A percentile compares a stretch with the other conserved stretches of the same genome.
phyloP scores from a whole-genome alignment of 2,797 vertebrate genomes.

The Paramormyrops hopkinsi region DNA sequence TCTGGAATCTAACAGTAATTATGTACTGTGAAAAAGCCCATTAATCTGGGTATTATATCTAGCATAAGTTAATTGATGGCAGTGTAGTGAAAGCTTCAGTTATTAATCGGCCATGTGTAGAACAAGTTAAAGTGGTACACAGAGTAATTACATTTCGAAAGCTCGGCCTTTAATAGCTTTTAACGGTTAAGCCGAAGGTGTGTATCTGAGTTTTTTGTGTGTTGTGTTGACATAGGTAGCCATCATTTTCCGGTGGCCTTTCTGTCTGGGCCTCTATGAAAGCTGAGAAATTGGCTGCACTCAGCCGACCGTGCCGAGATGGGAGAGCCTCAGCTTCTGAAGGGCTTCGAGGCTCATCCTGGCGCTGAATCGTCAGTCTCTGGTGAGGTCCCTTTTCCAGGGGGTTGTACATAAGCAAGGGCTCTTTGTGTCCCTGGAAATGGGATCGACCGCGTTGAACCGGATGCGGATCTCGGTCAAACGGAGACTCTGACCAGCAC shows the following conservation, averaged over 20 bases:
- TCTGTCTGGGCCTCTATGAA: conserved; percentile 36
- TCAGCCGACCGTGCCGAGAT: conserved; percentile 54
- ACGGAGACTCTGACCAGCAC: conserved; percentile 36
- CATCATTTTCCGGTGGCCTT: neutral
- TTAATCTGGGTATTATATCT: conserved; percentile 70
- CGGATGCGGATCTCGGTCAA: conserved; percentile 49
- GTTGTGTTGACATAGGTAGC: neutral
- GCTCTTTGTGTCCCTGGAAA: conserved; percentile 49
- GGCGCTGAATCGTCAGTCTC: conserved; percentile 62
- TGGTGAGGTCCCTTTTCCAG: conserved; percentile 48
- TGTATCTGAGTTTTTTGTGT: neutral
- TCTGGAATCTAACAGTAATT: conserved; percentile 62
- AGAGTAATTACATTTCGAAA: conserved; percentile 66
- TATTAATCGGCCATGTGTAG: conserved; percentile 66
- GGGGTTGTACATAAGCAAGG: conserved; percentile 54
- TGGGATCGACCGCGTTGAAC: conserved; percentile 45
- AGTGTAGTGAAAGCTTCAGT: conserved; percentile 56
- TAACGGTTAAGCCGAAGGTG: neutral
- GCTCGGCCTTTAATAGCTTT: conserved; percentile 62
- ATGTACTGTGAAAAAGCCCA: conserved; percentile 66
- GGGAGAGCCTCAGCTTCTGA: conserved; percentile 47
- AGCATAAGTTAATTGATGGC: conserved; percentile 63
- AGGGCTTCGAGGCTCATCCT: conserved; percentile 51
- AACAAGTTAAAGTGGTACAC: conserved; percentile 52
- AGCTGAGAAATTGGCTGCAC: conserved; percentile 58